Evolutionary conservation across 2,113 vertebrate species (phyloP).

Genomic region (Puffinus mauretanicus): DNA sequence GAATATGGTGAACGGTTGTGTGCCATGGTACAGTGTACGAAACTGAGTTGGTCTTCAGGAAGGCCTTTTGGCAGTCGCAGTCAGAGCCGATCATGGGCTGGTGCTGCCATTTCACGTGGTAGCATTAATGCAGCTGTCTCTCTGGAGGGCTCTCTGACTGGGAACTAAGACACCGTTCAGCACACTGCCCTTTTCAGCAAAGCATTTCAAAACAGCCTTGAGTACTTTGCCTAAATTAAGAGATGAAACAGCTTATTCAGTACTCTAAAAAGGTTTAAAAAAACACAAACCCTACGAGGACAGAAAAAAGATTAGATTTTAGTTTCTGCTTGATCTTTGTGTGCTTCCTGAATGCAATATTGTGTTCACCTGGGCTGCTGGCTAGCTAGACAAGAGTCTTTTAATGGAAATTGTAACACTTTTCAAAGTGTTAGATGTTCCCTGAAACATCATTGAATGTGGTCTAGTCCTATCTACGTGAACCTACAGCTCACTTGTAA

Average conservation of each 20-base stretch:
- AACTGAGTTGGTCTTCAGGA: not conserved
- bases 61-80: not conserved
- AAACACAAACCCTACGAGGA: rapidly evolving
- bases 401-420: not conserved
- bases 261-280: not conserved
- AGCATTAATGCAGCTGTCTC: not conserved
- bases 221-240: not conserved
- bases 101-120: not conserved
- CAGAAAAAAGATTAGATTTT: not conserved
- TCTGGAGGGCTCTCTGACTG: not conserved
- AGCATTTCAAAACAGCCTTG: not conserved
- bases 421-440: not conserved
- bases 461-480: not conserved
- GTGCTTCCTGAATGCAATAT: not conserved
- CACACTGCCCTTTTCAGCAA: not conserved
- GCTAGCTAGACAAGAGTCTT: not conserved
- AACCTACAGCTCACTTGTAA: not conserved
- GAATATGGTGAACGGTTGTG: not conserved
- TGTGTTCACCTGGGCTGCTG: not conserved
- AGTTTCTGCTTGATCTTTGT: not conserved
- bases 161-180: not conserved
- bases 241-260: not conserved
- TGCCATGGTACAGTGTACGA: not conserved
- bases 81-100: not conserved
- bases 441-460: not conserved